Percentiles rank a stretch among this genome's conserved stretches.
These are phyloP conservation scores for Eupithecia abbreviata DNA, from an alignment of 2,888 invertebrate species.

Conservation along the genomic window DNA sequence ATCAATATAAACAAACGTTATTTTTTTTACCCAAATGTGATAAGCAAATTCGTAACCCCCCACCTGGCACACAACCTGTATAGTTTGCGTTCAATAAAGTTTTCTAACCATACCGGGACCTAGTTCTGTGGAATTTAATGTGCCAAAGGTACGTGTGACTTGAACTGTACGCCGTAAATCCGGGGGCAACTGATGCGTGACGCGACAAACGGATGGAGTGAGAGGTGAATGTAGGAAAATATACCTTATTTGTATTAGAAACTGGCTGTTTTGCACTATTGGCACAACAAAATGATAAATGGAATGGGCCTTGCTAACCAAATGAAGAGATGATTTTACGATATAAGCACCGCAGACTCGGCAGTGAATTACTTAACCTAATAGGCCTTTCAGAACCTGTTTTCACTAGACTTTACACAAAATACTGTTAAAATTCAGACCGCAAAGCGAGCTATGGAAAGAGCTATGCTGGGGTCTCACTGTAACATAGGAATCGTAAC, in stretches of 20 bases:
- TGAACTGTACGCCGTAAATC: constrained; percentile 41
- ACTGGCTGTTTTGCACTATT: not conserved
- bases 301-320: not conserved
- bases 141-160: constrained; percentile 41
- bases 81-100: constrained; percentile 37
- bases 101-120: constrained; percentile 34
- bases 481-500: too few species aligned
- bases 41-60: not conserved
- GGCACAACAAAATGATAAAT: too few species aligned
- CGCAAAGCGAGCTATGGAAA: too few species aligned
- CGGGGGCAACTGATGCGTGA: constrained; percentile 43
- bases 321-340: not conserved
- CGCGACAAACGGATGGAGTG: constrained; percentile 29
- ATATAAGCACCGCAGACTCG: not conserved
- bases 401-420: not conserved
- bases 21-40: not conserved
- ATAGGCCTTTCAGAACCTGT: not conserved
- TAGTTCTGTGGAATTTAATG: constrained; percentile 40
- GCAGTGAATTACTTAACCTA: not conserved
- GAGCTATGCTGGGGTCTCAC: too few species aligned
- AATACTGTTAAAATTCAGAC: too few species aligned
- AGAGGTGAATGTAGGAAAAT: constrained; percentile 16
- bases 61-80: constrained; percentile 6
- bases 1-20: not conserved
- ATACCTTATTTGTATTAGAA: constrained; percentile 1